Evolutionary conservation across 2,113 vertebrate genomes (phyloP).

Genomic region (Circaetus cinerascens): DNA sequence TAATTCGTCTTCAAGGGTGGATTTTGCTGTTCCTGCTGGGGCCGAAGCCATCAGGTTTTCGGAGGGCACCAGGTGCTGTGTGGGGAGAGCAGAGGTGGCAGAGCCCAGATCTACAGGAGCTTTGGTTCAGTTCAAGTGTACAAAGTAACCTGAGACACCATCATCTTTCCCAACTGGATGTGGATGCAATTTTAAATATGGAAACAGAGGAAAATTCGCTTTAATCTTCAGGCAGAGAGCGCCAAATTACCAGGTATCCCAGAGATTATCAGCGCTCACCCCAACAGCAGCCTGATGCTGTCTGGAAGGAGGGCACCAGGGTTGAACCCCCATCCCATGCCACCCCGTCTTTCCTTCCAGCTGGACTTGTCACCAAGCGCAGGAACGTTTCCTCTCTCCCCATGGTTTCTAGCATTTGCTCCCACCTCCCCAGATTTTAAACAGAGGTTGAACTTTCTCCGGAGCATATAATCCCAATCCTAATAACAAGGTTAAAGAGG

Average conservation of each 20-base stretch:
- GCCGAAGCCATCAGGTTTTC: neutral
- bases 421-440: neutral
- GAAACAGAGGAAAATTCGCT: neutral
- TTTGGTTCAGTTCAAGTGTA: neutral
- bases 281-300: neutral
- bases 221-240: neutral
- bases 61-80: neutral
- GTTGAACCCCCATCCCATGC: accelerated
- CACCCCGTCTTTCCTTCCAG: neutral
- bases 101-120: neutral
- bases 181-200: neutral
- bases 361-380: neutral
- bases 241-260: neutral
- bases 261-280: neutral
- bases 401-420: neutral
- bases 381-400: neutral
- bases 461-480: neutral
- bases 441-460: neutral
- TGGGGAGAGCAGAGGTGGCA: neutral
- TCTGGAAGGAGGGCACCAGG: neutral
- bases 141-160: neutral
- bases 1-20: neutral
- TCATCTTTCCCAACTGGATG: neutral
- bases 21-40: neutral
- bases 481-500: slow-evolving; percentile 14